These are phyloP conservation scores for Vidua macroura DNA, from an alignment of 2,113 vertebrate species.

Conservation along the genomic window DNA sequence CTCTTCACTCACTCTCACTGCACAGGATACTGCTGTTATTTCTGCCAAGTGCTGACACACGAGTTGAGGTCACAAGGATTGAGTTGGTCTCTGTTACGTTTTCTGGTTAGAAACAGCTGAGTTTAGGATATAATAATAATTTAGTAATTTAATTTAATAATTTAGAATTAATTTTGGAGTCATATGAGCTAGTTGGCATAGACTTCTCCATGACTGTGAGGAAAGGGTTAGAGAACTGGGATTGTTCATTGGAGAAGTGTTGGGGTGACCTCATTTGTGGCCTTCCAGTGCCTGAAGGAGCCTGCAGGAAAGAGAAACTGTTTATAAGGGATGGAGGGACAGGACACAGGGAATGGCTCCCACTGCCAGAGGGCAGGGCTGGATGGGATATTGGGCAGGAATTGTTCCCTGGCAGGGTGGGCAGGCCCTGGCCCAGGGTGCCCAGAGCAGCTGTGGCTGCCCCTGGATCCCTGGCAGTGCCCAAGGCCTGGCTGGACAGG, in stretches of 20 bases:
- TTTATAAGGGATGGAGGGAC: not conserved
- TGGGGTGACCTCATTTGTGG: not conserved
- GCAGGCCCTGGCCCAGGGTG: not conserved
- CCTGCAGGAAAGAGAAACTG: not conserved
- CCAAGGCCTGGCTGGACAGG: not conserved
- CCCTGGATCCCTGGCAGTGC: not conserved
- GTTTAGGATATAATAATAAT: not conserved
- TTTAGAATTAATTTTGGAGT: not conserved
- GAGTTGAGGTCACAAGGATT: not conserved
- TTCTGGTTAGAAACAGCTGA: not conserved
- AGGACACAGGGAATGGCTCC: not conserved
- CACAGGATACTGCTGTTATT: not conserved
- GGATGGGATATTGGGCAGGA: not conserved
- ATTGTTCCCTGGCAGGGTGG: accelerated
- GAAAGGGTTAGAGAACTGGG: not conserved
- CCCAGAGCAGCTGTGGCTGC: not conserved
- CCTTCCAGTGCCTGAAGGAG: not conserved
- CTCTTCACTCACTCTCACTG: accelerated
- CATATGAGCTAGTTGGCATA: not conserved
- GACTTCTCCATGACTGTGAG: not conserved
- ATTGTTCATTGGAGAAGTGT: not conserved
- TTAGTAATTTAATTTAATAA: not conserved
- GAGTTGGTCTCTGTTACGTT: not conserved
- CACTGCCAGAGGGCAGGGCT: not conserved
- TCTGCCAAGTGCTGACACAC: not conserved